Percentiles rank a stretch among this genome's conserved stretches.
Evolutionary conservation across 1,140 invertebrate genomes (phyloP).

Genomic region (Cardiocondyla obscurior): DNA sequence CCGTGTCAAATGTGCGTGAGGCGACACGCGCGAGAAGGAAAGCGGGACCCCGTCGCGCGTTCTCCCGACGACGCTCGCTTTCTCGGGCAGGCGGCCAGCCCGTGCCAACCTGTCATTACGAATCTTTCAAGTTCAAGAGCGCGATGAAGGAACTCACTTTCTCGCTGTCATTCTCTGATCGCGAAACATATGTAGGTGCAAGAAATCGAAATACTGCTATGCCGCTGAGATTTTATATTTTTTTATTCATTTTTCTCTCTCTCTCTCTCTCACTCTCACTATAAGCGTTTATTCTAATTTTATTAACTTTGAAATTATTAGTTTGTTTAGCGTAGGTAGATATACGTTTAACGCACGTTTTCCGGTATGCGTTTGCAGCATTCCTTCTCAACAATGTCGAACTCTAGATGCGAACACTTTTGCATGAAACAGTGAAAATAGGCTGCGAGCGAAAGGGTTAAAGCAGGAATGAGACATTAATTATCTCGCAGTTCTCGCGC

Average conservation of each 20-base stretch:
- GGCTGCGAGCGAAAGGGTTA: conserved; percentile 10
- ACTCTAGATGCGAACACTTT: neutral
- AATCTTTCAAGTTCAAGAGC: conserved; percentile 56
- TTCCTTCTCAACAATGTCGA: neutral
- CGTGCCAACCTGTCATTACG: conserved; percentile 29
- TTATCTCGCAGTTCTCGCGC: conserved; percentile 47
- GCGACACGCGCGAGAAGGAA: conserved; percentile 34
- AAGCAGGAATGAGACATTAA: conserved; percentile 60
- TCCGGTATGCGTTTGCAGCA: no score
- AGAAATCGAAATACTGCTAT: neutral
- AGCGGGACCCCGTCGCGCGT: conserved; percentile 9
- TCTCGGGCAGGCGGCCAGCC: conserved; percentile 40
- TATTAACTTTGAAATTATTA: neutral
- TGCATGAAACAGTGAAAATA: neutral
- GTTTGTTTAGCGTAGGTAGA: neutral
- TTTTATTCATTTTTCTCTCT: neutral
- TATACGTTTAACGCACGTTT: neutral
- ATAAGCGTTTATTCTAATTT: neutral
- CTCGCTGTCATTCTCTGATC: neutral
- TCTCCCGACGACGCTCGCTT: conserved; percentile 27
- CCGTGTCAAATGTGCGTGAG: conserved; percentile 32
- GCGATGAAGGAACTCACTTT: conserved; percentile 36
- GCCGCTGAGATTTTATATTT: neutral
- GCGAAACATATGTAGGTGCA: neutral
- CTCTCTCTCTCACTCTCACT: no score